Conservation (phyloP, 92 coral and sea anemone genomes). For the Palythoa heliodiscus region DNA sequence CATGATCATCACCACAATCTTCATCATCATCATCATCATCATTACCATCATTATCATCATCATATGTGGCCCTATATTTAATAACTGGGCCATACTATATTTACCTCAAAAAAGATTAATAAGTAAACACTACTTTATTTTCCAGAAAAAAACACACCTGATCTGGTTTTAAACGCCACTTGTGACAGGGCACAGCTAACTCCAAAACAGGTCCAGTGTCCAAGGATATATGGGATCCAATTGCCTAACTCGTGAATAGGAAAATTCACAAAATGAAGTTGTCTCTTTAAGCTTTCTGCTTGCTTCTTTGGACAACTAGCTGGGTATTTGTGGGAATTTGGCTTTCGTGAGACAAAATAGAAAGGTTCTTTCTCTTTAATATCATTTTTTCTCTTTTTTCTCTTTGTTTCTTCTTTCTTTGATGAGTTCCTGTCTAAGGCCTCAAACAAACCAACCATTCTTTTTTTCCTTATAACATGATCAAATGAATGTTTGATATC, state of each 20-base stretch:
- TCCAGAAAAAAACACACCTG: constrained; percentile 50
- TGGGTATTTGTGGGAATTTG: neutral
- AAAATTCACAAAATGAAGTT: constrained; percentile 82
- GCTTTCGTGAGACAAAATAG: constrained; percentile 36
- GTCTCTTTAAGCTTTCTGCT: constrained; percentile 71
- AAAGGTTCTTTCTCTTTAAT: constrained; percentile 58
- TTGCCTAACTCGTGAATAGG: constrained; percentile 85
- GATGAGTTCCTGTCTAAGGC: constrained; percentile 1
- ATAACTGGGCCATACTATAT: too few relatives aligned
- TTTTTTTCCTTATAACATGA: constrained; percentile 10
- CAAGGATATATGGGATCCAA: constrained; percentile 94
- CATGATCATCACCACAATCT: too few relatives aligned
- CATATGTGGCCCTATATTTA: too few relatives aligned
- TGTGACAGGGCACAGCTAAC: constrained; percentile 93
- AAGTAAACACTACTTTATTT: neutral
- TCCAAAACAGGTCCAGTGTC: constrained; percentile 98
- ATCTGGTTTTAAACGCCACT: constrained; percentile 75
- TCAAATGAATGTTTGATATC: neutral
- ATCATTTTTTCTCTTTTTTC: neutral
- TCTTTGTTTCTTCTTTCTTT: constrained; percentile 12
- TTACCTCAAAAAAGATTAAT: too few relatives aligned
- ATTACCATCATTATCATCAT: too few relatives aligned
- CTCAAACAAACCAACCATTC: constrained; percentile 41
- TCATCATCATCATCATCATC: too few relatives aligned
- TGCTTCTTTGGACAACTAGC: constrained; percentile 47